phyloP scores from a whole-genome alignment of 2,797 vertebrate species.

The Alca torda region DNA sequence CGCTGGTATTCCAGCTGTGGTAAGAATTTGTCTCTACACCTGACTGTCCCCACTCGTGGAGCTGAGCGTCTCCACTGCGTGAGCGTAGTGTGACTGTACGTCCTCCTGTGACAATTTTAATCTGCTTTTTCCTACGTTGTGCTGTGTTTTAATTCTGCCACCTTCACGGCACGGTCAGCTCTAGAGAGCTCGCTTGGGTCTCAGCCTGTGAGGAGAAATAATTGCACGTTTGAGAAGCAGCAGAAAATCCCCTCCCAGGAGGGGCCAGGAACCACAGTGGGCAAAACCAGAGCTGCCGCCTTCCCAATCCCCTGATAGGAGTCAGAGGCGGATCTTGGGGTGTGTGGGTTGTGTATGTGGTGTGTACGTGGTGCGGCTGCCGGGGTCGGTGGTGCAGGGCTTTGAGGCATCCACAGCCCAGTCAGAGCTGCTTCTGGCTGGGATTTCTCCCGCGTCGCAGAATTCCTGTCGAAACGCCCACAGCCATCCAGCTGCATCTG shows the following conservation, averaged over 20 bases:
- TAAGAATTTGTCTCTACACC: background rate
- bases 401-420: rapidly evolving
- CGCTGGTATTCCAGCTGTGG: background rate
- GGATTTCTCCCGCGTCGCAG: background rate
- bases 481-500: background rate
- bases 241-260: background rate
- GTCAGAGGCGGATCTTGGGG: background rate
- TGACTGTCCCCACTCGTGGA: background rate
- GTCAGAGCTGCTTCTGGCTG: background rate
- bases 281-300: background rate
- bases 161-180: background rate
- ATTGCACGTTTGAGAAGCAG: background rate
- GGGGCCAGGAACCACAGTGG: background rate
- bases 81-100: rapidly evolving
- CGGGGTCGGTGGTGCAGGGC: background rate
- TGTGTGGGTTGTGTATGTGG: rapidly evolving
- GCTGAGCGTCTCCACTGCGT: background rate
- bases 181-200: background rate
- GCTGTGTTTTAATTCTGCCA: background rate
- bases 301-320: background rate
- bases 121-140: background rate
- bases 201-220: background rate
- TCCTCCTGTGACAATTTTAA: background rate
- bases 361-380: rapidly evolving
- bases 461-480: background rate